Conservation (phyloP, 2,797 vertebrate species). For the Gila robusta region DNA sequence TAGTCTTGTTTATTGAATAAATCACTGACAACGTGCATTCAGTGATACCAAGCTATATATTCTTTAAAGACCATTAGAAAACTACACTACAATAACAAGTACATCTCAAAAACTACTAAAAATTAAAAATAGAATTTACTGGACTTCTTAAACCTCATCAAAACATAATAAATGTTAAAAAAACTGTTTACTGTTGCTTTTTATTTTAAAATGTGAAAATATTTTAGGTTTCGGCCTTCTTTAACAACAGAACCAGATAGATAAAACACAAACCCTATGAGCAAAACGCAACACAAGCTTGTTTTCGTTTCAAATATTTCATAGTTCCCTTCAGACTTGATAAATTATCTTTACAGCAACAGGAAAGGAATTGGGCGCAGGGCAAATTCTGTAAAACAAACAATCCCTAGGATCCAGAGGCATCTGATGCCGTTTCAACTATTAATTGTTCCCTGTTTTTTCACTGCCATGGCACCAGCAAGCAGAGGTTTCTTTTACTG, state of each 20-base stretch:
- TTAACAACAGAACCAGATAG: slow-evolving; percentile 31
- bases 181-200: not conserved
- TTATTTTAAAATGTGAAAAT: slow-evolving; percentile 17
- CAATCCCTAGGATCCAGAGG: slow-evolving; percentile 45
- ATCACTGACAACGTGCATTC: not conserved
- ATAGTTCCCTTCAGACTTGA: slow-evolving; percentile 64
- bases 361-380: slow-evolving; percentile 47
- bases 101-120: not conserved
- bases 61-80: not conserved
- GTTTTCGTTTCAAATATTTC: slow-evolving; percentile 62
- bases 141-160: not conserved
- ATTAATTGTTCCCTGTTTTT: slow-evolving; percentile 56
- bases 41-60: not conserved
- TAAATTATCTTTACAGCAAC: slow-evolving; percentile 65
- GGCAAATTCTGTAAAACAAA: slow-evolving; percentile 63
- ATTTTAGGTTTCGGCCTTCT: slow-evolving; percentile 20
- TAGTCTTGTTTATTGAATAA: not conserved
- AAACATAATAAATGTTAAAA: not conserved
- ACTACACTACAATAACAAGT: not conserved
- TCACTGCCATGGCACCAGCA: slow-evolving; percentile 35
- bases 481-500: slow-evolving; percentile 51
- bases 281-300: slow-evolving; percentile 44
- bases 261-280: slow-evolving; percentile 40
- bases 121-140: not conserved
- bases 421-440: slow-evolving; percentile 54